Evolutionary conservation across 1,140 invertebrate genomes (phyloP), one percentile per base, ranked within the genome.

Genomic region (Drosophila cardini): DNA sequence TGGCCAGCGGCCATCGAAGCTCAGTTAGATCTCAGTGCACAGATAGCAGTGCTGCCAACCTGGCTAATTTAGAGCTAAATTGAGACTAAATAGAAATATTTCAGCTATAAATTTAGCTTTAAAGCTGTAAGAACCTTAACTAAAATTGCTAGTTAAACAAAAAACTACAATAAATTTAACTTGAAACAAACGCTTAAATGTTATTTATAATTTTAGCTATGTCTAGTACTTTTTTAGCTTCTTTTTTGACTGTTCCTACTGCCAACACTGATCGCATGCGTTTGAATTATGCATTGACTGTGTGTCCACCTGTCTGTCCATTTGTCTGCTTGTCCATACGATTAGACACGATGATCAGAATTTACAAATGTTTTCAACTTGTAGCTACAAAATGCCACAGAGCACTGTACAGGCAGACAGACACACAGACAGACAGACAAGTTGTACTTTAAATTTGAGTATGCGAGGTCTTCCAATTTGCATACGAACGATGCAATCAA

Each of bases 291-390:
- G 61, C 68, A 71, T 56, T 63, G 60, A 34, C 36, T 11, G n/a
- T 2, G 21, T 21, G 21, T 21, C 21, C 21, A 21, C 21, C 3
- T 34, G 60, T 16, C 34, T 11, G 32, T 21, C 30, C 13, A 15
- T 18, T 13, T 11, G 42, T 34, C 42, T 34, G 26, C 4, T 26
- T 10, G 43, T 43, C 30, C n/a, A 55, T 15, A 52, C 9, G 34
- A 45, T 30, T 46, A 34, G 65, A 55, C 67, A 71, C 69, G 43
- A 56, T 64, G 36, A 42, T 53, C 65, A 69, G 56, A 73, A 70
- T 74, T 75, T 75, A 75, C 67, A 75, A 75, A 75, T 75, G 72
- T 75, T 75, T 71, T 64, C 45, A 64, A 40, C 63, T 61, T 68
- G 64, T 61, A 48, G 40, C 64, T 69, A 69, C 71, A 62, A 73